Percentiles rank a stretch among this genome's conserved stretches.
Evolutionary conservation across 1,140 invertebrate genomes (phyloP).

Genomic region (Cyphomyrmex costatus): DNA sequence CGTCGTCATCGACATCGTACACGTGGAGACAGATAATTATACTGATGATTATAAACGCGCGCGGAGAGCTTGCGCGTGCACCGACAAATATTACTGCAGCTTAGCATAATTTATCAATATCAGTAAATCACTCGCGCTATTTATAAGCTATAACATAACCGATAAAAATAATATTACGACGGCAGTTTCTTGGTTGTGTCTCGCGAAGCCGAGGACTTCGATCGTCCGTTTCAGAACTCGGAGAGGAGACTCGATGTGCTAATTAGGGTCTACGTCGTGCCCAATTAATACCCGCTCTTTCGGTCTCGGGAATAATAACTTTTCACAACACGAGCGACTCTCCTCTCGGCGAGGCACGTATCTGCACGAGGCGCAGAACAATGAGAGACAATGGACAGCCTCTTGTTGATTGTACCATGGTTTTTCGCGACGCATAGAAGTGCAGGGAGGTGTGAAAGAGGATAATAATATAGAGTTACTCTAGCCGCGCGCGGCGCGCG

Average conservation of each 20-base stretch:
- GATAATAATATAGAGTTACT: conserved; percentile 87
- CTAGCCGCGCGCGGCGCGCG: conserved; percentile 25
- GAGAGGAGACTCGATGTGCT: conserved; percentile 78
- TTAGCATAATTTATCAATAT: conserved; percentile 33
- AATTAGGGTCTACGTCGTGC: conserved; percentile 79
- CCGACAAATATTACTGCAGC: conserved; percentile 29
- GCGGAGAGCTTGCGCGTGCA: background rate
- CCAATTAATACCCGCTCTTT: conserved; percentile 80
- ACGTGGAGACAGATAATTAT: conserved; percentile 6
- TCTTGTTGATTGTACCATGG: conserved; percentile 83
- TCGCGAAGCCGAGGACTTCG: background rate
- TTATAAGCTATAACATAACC: conserved; percentile 23
- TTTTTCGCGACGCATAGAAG: conserved; percentile 79
- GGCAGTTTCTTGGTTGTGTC: background rate
- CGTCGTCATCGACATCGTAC: background rate
- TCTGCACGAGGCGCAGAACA: conserved; percentile 72
- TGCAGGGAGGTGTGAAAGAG: conserved; percentile 86
- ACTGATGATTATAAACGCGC: background rate
- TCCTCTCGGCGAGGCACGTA: conserved; percentile 2
- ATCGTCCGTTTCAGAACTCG: conserved; percentile 17
- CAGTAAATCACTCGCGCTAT: conserved; percentile 28
- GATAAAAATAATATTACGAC: conserved; percentile 35
- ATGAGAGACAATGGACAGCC: conserved; percentile 80
- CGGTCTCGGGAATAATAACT: conserved; percentile 48
- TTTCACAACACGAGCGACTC: conserved; percentile 12